phyloP scores from a whole-genome alignment of 2,797 vertebrate species.

The Vespertilio murinus region DNA sequence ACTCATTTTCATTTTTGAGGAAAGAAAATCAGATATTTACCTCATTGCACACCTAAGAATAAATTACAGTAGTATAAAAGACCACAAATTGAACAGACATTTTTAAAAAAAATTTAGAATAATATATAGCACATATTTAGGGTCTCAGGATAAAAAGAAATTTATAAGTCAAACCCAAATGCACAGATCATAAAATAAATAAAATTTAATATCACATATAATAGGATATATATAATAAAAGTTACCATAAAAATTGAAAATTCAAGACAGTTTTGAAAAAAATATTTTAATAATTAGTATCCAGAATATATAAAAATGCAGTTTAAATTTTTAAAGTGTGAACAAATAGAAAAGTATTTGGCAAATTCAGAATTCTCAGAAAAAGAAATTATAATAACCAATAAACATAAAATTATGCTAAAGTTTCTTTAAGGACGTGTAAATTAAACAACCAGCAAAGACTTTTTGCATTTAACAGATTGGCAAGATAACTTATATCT shows the following conservation, averaged over 20 bases:
- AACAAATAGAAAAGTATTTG: background rate
- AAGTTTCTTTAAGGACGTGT: background rate
- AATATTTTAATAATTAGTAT: background rate
- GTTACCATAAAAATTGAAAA: background rate
- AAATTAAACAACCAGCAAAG: background rate
- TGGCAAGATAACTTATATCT: background rate
- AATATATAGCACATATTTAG: background rate
- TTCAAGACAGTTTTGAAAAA: background rate
- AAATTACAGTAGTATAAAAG: background rate
- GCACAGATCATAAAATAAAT: background rate
- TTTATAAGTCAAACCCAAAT: background rate
- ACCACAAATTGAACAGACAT: background rate
- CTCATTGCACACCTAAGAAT: background rate
- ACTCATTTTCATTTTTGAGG: background rate
- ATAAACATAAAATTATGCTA: background rate
- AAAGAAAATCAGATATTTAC: background rate
- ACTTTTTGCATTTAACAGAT: background rate
- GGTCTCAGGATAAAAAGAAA: background rate
- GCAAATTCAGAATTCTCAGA: background rate
- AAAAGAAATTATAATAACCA: background rate
- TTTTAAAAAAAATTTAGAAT: background rate
- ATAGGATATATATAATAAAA: background rate
- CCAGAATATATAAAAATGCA: background rate
- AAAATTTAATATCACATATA: background rate
- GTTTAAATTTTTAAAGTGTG: background rate